phyloP scores from a whole-genome alignment of 2,797 vertebrate genomes.

The Clarias fuscus region DNA sequence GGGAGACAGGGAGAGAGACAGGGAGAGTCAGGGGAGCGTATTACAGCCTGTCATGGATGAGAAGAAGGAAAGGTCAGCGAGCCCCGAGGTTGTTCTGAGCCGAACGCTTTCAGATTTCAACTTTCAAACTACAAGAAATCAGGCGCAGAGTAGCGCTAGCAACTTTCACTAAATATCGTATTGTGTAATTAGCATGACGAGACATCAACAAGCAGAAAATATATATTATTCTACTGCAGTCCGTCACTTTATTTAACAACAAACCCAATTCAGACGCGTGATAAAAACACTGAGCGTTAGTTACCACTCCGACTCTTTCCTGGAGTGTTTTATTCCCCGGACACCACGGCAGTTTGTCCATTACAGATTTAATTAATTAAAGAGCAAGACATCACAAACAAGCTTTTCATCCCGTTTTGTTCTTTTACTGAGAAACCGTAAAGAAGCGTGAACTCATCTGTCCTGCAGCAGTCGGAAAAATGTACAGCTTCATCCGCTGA shows the following conservation, averaged over 20 bases:
- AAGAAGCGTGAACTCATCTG: background rate
- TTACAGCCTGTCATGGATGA: constrained; percentile 19
- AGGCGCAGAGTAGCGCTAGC: background rate
- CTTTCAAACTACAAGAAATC: background rate
- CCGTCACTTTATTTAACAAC: background rate
- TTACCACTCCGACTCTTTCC: background rate
- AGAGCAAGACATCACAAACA: background rate
- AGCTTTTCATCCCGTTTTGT: background rate
- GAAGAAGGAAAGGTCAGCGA: constrained; percentile 10
- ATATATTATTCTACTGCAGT: background rate
- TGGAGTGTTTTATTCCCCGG: background rate
- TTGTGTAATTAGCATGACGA: background rate
- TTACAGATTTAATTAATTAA: background rate
- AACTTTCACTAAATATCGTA: background rate
- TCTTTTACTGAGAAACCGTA: background rate
- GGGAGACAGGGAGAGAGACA: background rate
- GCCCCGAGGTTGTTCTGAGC: background rate
- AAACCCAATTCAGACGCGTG: background rate
- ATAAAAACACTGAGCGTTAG: background rate
- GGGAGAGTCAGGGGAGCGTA: background rate
- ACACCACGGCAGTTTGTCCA: background rate
- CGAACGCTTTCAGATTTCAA: background rate
- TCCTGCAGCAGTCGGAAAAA: background rate
- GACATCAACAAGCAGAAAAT: background rate
- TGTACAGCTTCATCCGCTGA: background rate